These are phyloP conservation scores for Bombyx mandarina DNA, from an alignment of 1,140 invertebrate species.

Conservation along the genomic window DNA sequence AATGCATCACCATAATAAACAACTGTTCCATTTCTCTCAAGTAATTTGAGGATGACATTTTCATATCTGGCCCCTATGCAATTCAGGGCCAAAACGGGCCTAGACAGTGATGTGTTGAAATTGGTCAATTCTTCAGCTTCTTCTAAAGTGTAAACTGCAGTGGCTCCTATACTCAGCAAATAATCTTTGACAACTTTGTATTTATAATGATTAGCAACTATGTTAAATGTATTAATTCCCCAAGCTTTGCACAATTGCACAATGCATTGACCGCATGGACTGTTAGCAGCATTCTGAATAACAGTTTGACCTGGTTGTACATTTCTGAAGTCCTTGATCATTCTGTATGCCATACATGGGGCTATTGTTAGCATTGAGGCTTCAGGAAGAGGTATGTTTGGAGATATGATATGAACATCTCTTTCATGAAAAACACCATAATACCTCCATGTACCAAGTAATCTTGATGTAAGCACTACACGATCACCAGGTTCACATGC, in stretches of 20 bases:
- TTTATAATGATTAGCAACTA: conserved; percentile 84
- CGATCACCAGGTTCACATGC: conserved; percentile 80
- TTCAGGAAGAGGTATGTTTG: conserved; percentile 77
- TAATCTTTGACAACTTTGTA: conserved; percentile 78
- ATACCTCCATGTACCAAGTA: conserved; percentile 89
- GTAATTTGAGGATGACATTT: conserved; percentile 82
- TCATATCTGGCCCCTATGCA: conserved; percentile 93
- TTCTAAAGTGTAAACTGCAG: conserved; percentile 87
- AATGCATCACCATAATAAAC: conserved; percentile 98
- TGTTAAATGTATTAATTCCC: conserved; percentile 85
- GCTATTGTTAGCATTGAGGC: conserved; percentile 92
- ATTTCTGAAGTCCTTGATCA: conserved; percentile 92
- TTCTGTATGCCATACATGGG: conserved; percentile 94
- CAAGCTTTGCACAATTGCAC: conserved; percentile 87
- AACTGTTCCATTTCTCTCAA: conserved; percentile 80
- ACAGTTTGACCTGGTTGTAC: conserved; percentile 78
- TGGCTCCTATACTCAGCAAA: conserved; percentile 84
- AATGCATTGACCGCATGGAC: conserved; percentile 92
- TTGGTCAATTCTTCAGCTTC: conserved; percentile 80
- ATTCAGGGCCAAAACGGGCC: conserved; percentile 91
- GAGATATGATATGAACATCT: conserved; percentile 77
- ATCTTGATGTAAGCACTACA: conserved; percentile 81
- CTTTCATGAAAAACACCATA: conserved; percentile 76
- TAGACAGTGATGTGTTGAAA: conserved; percentile 76
- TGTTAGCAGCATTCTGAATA: conserved; percentile 97